Evolutionary conservation across 2,797 vertebrate species (phyloP).

Genomic region (Gouania willdenowi): DNA sequence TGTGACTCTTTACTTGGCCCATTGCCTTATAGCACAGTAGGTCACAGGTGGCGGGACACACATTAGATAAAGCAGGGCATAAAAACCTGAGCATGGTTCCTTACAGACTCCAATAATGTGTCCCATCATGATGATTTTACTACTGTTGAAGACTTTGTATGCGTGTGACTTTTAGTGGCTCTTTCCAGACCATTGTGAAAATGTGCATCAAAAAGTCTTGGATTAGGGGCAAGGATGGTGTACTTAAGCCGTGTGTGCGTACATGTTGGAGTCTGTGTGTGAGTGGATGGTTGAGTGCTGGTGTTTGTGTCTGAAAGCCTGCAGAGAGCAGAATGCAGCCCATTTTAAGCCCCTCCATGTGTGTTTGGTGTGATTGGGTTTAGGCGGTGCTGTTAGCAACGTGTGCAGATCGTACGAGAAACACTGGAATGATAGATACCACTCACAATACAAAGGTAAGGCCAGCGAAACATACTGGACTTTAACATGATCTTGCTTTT

Average conservation of each 20-base stretch:
- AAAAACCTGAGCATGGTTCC: slow-evolving; percentile 24
- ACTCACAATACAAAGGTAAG: slow-evolving; percentile 49
- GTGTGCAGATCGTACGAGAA: slow-evolving; percentile 24
- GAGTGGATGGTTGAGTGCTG: slow-evolving; percentile 14
- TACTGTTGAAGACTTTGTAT: too few species aligned
- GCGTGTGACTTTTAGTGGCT: not conserved
- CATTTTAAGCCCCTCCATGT: slow-evolving; percentile 57
- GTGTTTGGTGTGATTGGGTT: slow-evolving; percentile 59
- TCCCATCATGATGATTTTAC: not conserved
- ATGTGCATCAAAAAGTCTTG: slow-evolving; percentile 52
- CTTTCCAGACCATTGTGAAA: slow-evolving; percentile 27
- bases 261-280: slow-evolving; percentile 25
- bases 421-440: slow-evolving; percentile 7
- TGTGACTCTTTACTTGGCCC: slow-evolving; percentile 36
- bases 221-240: slow-evolving; percentile 60
- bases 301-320: slow-evolving; percentile 56
- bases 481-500: too few species aligned
- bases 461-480: too few species aligned
- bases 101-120: too few species aligned
- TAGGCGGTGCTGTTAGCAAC: slow-evolving; percentile 22
- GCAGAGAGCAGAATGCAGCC: slow-evolving; percentile 43
- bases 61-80: slow-evolving; percentile 28
- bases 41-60: slow-evolving; percentile 36
- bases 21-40: slow-evolving; percentile 30
- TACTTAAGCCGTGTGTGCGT: slow-evolving; percentile 30